phyloP scores from a whole-genome alignment of 2,888 invertebrate genomes.

The Pristionchus japonicus region DNA sequence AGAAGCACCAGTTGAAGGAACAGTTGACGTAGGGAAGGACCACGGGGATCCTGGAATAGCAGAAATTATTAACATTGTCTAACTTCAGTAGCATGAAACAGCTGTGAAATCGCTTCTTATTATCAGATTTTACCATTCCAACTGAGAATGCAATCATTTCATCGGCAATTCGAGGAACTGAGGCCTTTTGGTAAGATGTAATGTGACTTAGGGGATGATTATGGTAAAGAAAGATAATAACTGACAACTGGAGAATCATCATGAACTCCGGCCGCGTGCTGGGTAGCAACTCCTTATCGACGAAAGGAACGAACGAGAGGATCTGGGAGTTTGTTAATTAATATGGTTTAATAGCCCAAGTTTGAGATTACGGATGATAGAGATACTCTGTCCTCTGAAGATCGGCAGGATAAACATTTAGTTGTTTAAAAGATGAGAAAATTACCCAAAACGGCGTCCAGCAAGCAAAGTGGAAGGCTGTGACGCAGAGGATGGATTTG shows the following conservation, averaged over 20 bases:
- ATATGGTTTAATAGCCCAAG: too few species aligned
- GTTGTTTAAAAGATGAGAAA: too few species aligned
- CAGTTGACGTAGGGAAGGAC: slow-evolving; percentile 53
- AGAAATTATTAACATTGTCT: too few species aligned
- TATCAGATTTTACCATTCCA: too few species aligned
- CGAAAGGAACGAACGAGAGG: slow-evolving; percentile 19
- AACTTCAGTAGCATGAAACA: too few species aligned
- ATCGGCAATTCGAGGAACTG: too few species aligned
- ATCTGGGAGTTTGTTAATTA: not conserved
- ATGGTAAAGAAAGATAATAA: not conserved
- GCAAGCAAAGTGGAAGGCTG: slow-evolving; percentile 54
- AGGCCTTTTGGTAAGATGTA: too few species aligned
- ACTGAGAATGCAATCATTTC: too few species aligned
- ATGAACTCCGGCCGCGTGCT: not conserved
- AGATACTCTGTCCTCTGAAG: too few species aligned
- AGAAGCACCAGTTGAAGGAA: slow-evolving; percentile 55
- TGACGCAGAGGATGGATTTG: slow-evolving; percentile 53
- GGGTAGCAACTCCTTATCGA: not conserved
- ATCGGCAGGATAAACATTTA: too few species aligned
- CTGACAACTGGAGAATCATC: slow-evolving; percentile 41
- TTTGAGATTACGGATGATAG: too few species aligned
- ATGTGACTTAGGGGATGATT: not conserved
- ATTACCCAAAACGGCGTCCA: slow-evolving; percentile 54
- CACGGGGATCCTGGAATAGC: slow-evolving; percentile 31
- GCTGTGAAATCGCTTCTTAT: too few species aligned